Evolutionary conservation across 2,113 vertebrate species (phyloP).

Genomic region (Arothron firmamentum): DNA sequence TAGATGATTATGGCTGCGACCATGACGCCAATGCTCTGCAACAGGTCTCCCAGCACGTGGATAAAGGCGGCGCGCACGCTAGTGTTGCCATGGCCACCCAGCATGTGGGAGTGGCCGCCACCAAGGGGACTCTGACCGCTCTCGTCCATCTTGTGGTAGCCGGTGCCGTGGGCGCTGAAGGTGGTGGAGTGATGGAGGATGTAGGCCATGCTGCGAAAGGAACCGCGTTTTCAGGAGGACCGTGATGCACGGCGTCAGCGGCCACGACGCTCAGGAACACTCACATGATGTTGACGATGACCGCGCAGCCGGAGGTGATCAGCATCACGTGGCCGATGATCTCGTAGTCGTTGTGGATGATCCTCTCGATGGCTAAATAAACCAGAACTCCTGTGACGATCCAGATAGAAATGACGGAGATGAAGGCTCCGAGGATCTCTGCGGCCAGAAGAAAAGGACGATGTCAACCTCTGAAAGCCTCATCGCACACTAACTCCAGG

Average conservation of each 20-base stretch:
- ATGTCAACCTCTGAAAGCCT: neutral
- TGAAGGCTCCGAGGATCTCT: conserved; percentile 91
- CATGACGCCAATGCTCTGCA: conserved; percentile 92
- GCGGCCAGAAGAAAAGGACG: neutral
- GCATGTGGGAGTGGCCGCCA: conserved; percentile 57
- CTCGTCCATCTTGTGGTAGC: conserved; percentile 86
- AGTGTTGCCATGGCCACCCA: conserved; percentile 80
- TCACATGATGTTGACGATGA: conserved; percentile 90
- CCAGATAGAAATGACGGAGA: conserved; percentile 94
- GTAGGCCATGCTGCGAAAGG: conserved; percentile 86
- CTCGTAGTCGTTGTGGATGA: conserved; percentile 89
- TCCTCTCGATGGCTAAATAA: conserved; percentile 88
- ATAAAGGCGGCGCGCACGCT: conserved; percentile 92
- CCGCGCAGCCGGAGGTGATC: conserved; percentile 84
- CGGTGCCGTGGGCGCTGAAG: conserved; percentile 77
- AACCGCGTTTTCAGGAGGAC: neutral
- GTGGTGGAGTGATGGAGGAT: conserved; percentile 89
- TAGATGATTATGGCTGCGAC: conserved; percentile 91
- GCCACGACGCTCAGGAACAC: conserved; percentile 32
- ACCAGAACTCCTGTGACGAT: conserved; percentile 87
- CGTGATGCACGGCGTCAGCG: neutral
- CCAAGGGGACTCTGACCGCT: conserved; percentile 60
- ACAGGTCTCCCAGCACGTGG: conserved; percentile 92
- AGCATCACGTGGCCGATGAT: conserved; percentile 91
- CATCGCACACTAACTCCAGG: too few species aligned